Evolutionary conservation across 2,797 vertebrate genomes (phyloP).

Genomic region (Cercopithecus mitis): DNA sequence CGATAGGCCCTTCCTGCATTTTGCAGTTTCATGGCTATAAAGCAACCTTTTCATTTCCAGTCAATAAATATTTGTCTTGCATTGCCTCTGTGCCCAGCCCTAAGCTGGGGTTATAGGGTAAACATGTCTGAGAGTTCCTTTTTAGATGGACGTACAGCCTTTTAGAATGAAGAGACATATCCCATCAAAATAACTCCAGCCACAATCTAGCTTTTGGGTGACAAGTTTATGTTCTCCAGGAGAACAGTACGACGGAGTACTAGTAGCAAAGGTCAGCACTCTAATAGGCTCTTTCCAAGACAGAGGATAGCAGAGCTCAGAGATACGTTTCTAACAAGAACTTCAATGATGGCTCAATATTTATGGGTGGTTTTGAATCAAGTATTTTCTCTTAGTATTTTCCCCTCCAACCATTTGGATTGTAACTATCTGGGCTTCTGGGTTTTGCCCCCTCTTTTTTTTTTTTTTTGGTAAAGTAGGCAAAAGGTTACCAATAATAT

Average conservation of each 20-base stretch:
- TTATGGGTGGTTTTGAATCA: background rate
- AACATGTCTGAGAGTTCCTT: background rate
- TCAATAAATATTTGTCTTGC: background rate
- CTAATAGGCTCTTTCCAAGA: background rate
- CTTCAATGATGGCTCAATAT: background rate
- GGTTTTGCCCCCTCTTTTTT: background rate
- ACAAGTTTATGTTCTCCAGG: background rate
- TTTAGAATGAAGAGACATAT: background rate
- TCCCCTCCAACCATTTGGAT: background rate
- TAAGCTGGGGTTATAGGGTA: background rate
- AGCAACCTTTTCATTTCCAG: background rate
- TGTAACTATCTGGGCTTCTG: background rate
- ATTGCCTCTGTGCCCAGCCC: background rate
- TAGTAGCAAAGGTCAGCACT: background rate
- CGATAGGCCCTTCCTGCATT: background rate
- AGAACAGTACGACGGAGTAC: background rate
- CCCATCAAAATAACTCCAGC: background rate
- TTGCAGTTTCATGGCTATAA: background rate
- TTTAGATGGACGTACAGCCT: background rate
- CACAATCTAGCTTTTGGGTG: background rate
- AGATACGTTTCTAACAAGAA: background rate
- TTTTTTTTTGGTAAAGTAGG: background rate
- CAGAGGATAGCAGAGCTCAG: background rate
- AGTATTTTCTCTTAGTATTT: background rate
- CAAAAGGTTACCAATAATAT: slow-evolving; percentile 58